phyloP scores from a whole-genome alignment of 2,888 invertebrate species.

The Orthonychiurus folsomi region DNA sequence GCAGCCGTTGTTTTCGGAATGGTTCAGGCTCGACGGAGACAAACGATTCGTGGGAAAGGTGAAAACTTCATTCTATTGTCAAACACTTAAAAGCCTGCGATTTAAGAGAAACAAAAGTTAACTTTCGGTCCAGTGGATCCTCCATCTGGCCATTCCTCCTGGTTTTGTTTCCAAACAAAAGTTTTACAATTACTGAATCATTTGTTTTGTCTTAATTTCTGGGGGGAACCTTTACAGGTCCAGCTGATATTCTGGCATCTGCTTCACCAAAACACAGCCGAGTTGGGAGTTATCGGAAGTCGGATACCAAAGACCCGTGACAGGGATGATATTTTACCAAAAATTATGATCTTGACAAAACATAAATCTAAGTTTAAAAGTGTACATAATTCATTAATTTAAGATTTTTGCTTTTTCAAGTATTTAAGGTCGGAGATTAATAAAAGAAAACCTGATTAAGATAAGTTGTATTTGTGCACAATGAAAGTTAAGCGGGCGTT shows the following conservation, averaged over 20 bases:
- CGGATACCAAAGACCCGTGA: conserved; percentile 24
- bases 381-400: no score
- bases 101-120: no score
- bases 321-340: no score
- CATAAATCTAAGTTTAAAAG: no score
- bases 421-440: no score
- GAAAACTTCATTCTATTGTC: background rate
- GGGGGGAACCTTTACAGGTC: conserved; percentile 20
- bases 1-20: conserved; percentile 82
- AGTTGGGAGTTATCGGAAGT: conserved; percentile 35
- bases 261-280: conserved; percentile 36
- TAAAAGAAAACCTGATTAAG: no score
- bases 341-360: no score
- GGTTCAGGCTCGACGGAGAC: conserved; percentile 70
- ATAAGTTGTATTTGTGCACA: no score
- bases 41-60: conserved; percentile 46
- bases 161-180: background rate
- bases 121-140: no score
- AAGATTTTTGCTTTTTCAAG: no score
- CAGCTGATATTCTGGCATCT: conserved; percentile 37
- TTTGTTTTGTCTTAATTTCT: background rate
- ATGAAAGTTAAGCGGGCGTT: no score
- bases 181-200: background rate
- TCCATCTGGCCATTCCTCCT: no score
- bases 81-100: background rate